Evolutionary conservation across 2,888 invertebrate species (phyloP), one percentile per base, ranked within the genome.

Genomic region (Agonum fuliginosum): DNA sequence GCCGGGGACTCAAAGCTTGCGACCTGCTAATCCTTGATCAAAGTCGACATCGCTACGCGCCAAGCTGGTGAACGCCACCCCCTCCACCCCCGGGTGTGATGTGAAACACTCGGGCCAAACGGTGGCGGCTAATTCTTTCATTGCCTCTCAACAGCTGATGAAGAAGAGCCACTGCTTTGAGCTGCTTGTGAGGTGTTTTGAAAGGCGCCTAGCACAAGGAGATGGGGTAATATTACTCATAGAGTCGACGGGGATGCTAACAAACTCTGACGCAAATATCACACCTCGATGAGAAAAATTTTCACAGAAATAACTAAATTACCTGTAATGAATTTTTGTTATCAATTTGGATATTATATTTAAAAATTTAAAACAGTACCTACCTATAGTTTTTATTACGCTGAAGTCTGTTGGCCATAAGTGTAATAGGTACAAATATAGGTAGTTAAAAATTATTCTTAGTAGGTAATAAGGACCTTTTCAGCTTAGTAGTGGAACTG

Each of bases 1-100:
- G 75, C 75, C 34, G 84, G 83, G 83, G 83, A 83, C 83, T 85
- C 85, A 85, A 85, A 85, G 85, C 85, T 67, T 62, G 46, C 75
- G 75, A 75, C 75, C 75, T 75, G 75, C 67, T 85, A 85, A 85
- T 85, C 85, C 85, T 84, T 85, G 85, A 85, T 85, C 85, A 85
- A 85, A 85, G 85, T 85, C 85, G 85, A 85, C 85, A 83, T 67
- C 67, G 51, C 75, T 73, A 19, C 27, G 65, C 65, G 27, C 65
- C 19, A 27, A 22, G 48, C 48, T 48, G 27, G 22, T 12, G n/a
- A 43, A 43, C 17, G 19, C 65, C 37, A 8, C 12, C 65, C 34
- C 51, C 14, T 22, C 20, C 20, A 10, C 20, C 51, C 51, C 2
- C 54, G 30, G 58, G 58, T 62, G 58, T 62, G 58, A 62, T 62